A percentile compares a stretch with the other conserved stretches of the same genome.
phyloP scores from a whole-genome alignment of 2,797 vertebrate genomes.

The Molossus molossus region DNA sequence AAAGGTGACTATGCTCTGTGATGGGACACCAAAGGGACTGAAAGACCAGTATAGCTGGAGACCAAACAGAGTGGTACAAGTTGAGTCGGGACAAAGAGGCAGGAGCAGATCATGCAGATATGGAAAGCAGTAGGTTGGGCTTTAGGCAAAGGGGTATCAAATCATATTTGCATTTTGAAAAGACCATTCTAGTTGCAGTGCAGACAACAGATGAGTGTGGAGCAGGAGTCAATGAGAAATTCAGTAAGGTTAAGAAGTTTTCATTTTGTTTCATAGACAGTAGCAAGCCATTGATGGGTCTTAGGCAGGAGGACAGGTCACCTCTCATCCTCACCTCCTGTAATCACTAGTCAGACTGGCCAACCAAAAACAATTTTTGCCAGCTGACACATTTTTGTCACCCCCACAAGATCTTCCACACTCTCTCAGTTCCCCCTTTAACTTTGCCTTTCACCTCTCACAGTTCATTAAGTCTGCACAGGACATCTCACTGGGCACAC shows the following conservation, averaged over 20 bases:
- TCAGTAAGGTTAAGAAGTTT: neutral
- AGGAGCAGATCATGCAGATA: neutral
- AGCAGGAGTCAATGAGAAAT: neutral
- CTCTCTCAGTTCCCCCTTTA: neutral
- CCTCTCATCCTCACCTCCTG: neutral
- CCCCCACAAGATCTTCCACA: neutral
- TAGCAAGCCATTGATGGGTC: neutral
- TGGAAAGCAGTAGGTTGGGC: neutral
- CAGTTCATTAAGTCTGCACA: neutral
- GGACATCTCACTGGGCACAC: too few species aligned
- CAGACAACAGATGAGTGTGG: neutral
- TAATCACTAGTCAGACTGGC: neutral
- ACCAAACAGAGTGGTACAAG: neutral
- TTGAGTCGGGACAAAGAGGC: neutral
- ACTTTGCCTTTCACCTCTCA: neutral
- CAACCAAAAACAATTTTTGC: neutral
- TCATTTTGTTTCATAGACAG: neutral
- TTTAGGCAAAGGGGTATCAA: neutral
- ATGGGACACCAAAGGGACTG: neutral
- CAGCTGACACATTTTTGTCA: neutral
- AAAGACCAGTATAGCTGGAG: neutral
- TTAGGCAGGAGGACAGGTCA: neutral
- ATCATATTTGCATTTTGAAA: constrained; percentile 9
- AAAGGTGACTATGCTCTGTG: too few species aligned
- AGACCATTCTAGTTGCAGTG: neutral